Evolutionary conservation across 2,797 vertebrate genomes (phyloP).

Genomic region (Corythornis leucogaster): DNA sequence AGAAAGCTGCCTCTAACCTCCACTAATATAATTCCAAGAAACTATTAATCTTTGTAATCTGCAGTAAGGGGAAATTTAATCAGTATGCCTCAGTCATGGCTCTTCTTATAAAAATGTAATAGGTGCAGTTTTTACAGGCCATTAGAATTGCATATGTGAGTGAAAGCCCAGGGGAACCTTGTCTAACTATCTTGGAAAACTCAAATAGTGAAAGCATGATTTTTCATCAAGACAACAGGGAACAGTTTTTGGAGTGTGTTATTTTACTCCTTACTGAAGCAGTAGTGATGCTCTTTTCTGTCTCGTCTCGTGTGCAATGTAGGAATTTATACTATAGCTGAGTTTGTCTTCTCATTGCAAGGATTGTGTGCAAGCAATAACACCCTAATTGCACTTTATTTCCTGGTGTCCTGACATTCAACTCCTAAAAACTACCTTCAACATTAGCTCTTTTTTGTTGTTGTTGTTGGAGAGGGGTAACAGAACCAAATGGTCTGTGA

Average conservation of each 20-base stretch:
- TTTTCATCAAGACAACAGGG: conserved; percentile 13
- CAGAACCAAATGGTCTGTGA: background rate
- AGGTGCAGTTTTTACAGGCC: conserved; percentile 17
- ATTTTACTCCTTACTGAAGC: background rate
- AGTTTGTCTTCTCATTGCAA: background rate
- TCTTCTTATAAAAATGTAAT: conserved; percentile 38
- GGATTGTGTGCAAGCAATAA: background rate
- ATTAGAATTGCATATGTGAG: conserved; percentile 47
- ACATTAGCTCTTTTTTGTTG: background rate
- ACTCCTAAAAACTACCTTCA: background rate
- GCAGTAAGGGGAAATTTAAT: conserved; percentile 24
- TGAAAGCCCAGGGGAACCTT: conserved; percentile 12
- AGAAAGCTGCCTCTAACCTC: background rate
- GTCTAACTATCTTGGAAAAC: conserved; percentile 6
- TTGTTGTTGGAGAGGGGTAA: too few species aligned
- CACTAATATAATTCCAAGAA: conserved; percentile 19
- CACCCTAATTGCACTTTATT: background rate
- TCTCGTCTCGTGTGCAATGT: background rate
- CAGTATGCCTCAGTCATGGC: conserved; percentile 1
- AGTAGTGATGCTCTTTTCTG: background rate
- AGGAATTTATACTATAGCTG: background rate
- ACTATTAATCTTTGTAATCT: conserved; percentile 39
- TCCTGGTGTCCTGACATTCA: background rate
- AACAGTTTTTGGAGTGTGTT: background rate
- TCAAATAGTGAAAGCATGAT: background rate